Conservation (phyloP, 2,888 invertebrate genomes). For the Polymixis flavicincta region DNA sequence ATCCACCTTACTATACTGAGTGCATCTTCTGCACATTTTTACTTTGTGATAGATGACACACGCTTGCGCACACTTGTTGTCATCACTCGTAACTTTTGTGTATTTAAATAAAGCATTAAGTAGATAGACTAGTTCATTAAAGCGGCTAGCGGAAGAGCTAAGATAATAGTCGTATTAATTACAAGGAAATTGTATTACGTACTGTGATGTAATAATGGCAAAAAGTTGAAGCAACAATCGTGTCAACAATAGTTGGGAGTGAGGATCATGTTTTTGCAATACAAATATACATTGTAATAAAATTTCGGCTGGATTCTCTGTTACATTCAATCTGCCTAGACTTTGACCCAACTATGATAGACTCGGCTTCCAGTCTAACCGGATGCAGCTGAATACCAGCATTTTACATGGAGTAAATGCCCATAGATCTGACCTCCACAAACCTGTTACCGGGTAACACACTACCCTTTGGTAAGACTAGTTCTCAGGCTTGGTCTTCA, state of each 20-base stretch:
- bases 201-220: not conserved
- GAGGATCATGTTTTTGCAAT: not conserved
- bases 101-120: constrained; percentile 59
- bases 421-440: too few relatives aligned
- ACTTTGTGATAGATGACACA: constrained; percentile 34
- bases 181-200: not conserved
- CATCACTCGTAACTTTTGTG: constrained; percentile 51
- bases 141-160: constrained; percentile 28
- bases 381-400: too few relatives aligned
- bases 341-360: too few relatives aligned
- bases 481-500: too few relatives aligned
- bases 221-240: too few relatives aligned
- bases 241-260: not conserved
- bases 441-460: too few relatives aligned
- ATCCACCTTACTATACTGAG: too few relatives aligned
- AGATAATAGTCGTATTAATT: constrained; percentile 42
- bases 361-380: too few relatives aligned
- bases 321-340: too few relatives aligned
- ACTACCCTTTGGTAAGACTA: too few relatives aligned
- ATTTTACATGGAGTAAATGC: too few relatives aligned
- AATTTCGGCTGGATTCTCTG: not conserved
- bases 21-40: constrained; percentile 31
- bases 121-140: constrained; percentile 52
- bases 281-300: too few relatives aligned
- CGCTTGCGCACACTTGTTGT: constrained; percentile 48